Evolutionary conservation across 2,797 vertebrate genomes (phyloP), one percentile per base, ranked within the genome.

Genomic region (Argya squamiceps): DNA sequence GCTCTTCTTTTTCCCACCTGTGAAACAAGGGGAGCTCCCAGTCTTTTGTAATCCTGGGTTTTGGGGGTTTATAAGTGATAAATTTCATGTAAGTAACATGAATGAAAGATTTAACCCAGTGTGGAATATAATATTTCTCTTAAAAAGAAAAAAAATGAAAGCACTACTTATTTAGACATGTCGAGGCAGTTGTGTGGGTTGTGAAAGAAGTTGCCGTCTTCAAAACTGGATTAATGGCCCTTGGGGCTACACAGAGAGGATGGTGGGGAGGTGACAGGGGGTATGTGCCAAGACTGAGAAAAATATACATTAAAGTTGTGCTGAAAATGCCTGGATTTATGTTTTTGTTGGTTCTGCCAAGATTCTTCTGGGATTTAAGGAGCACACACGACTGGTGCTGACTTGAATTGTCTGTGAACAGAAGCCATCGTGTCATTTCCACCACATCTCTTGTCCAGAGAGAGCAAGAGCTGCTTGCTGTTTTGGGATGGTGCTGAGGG

Each of bases 181-280:
- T 84, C 44, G 50, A 94, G 93, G 55, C 90, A 76, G 52, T 86
- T 67, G 50, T 77, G 92, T 44, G 44, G 37, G 70, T 88, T 92
- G 59, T 92, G 92, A 94, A 94, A 96, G 88, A 86, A 90, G 74
- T 63, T 2, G 1, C 27, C 84, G 7, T 18, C 77, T 95, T 93
- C 86, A 94, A 91, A 96, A 79, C 23, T 53, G 80, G 44, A 56
- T 94, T 90, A 84, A 63, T 23, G 49, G 32, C 67, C 86, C 94
- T 89, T 84, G 67, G 55, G 90, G 92, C 92, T 92, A 65, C 43
- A 11, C 10, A 46, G 67, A 46, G 60, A 77, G 79, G 37, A n/a
- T 84, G 67, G 77, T 86, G 59, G 44, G 91, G 59, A 92, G 52
- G 77, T 0, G 36, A 90, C 74, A 77, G 36, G 13, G 44, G 18